Conservation (phyloP, 2,113 vertebrate genomes). For the Malurus melanocephalus region DNA sequence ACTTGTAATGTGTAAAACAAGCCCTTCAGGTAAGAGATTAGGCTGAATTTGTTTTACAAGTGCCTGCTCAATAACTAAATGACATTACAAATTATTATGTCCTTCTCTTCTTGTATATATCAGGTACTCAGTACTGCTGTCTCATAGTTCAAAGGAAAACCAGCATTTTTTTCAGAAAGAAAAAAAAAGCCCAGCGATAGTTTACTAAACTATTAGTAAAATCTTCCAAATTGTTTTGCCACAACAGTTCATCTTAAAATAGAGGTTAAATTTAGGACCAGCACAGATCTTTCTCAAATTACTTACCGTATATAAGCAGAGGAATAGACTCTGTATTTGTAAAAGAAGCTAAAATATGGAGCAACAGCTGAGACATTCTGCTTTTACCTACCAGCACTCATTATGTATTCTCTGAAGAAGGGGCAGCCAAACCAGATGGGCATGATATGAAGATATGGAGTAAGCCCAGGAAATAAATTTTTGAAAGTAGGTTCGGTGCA, state of each 20-base stretch:
- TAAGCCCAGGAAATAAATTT: slow-evolving; percentile 74
- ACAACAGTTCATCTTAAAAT: not conserved
- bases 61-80: not conserved
- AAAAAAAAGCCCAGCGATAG: not conserved
- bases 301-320: not conserved
- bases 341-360: not conserved
- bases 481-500: slow-evolving; percentile 64
- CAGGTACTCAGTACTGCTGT: not conserved
- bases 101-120: not conserved
- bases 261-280: not conserved
- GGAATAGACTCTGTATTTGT: not conserved
- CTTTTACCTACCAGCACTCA: slow-evolving; percentile 69
- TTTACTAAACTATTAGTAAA: not conserved
- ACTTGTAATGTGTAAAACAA: not conserved
- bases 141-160: not conserved
- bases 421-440: slow-evolving; percentile 71
- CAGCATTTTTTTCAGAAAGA: not conserved
- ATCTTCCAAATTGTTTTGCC: not conserved
- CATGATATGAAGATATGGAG: slow-evolving; percentile 67
- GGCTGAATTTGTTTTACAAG: not conserved
- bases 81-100: not conserved
- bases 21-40: not conserved
- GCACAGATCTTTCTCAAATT: not conserved
- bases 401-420: slow-evolving; percentile 73
- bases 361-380: not conserved